A percentile compares a stretch with the other conserved stretches of the same genome.
Evolutionary conservation across 1,140 invertebrate genomes (phyloP).

Genomic region (Tetragnatha versicolor): DNA sequence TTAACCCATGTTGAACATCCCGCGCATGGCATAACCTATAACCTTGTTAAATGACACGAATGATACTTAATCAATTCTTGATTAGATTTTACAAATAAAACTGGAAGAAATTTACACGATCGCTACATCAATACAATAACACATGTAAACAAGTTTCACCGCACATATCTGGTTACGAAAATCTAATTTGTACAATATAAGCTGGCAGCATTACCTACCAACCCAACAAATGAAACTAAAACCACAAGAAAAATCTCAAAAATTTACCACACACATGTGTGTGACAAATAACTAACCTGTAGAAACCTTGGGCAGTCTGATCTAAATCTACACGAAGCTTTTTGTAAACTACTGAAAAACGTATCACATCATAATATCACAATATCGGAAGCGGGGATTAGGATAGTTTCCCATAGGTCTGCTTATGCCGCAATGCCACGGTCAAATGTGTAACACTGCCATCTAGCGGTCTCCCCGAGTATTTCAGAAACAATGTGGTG

Average conservation of each 20-base stretch:
- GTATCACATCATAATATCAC: slow-evolving; percentile 52
- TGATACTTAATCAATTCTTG: background rate
- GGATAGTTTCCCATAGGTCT: slow-evolving; percentile 51
- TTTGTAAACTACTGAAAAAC: slow-evolving; percentile 39
- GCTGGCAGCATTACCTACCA: slow-evolving; percentile 12
- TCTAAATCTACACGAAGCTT: slow-evolving; percentile 13
- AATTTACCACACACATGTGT: background rate
- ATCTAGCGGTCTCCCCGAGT: slow-evolving; percentile 26
- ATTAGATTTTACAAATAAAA: background rate
- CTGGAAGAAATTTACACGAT: background rate
- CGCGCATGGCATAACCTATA: slow-evolving; percentile 27
- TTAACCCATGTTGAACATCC: slow-evolving; percentile 38
- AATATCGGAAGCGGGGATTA: slow-evolving; percentile 45
- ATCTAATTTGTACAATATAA: background rate
- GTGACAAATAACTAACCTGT: background rate
- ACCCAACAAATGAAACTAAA: background rate
- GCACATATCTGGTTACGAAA: background rate
- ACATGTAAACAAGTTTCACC: background rate
- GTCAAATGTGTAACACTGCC: slow-evolving; percentile 31
- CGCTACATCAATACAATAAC: no score
- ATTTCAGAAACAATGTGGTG: slow-evolving; percentile 27
- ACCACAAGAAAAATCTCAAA: background rate
- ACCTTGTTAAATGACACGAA: slow-evolving; percentile 37
- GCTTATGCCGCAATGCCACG: slow-evolving; percentile 54
- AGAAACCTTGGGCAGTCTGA: background rate